These are phyloP conservation scores for Subacronicta megacephala DNA, from an alignment of 2,888 invertebrate genomes.

Conservation along the genomic window DNA sequence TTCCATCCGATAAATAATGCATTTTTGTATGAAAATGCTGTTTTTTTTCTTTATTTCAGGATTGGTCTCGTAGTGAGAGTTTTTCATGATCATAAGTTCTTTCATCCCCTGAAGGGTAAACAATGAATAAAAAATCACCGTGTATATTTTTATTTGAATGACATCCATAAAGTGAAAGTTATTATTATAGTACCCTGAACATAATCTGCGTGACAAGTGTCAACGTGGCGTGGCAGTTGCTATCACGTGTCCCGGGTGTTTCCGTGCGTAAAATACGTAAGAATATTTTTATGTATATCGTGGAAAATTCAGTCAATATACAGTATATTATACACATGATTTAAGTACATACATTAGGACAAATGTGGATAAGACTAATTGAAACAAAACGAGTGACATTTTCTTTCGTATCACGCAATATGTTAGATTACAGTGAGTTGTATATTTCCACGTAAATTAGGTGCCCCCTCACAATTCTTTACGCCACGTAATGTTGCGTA, in stretches of 20 bases:
- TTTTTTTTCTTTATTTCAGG: too few relatives aligned
- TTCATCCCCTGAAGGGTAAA: too few relatives aligned
- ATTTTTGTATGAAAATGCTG: too few relatives aligned
- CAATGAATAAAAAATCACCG: too few relatives aligned
- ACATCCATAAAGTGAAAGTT: conserved; percentile 31
- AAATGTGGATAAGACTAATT: conserved; percentile 69
- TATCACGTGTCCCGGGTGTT: conserved; percentile 28
- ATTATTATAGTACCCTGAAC: conserved; percentile 12
- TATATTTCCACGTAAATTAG: conserved; percentile 60
- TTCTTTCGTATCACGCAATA: conserved; percentile 77
- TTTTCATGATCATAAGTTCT: too few relatives aligned
- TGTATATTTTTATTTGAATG: conserved; percentile 10
- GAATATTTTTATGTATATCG: conserved; percentile 30
- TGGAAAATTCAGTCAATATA: conserved; percentile 42
- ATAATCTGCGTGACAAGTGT: conserved; percentile 38
- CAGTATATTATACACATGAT: conserved; percentile 50
- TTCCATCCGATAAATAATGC: too few relatives aligned
- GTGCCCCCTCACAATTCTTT: conserved; percentile 43
- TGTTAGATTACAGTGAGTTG: conserved; percentile 67
- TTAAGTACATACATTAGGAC: conserved; percentile 62
- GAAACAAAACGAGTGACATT: conserved; percentile 76
- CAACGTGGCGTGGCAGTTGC: conserved; percentile 35
- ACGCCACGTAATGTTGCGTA: conserved; percentile 40
- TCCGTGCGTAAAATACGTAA: conserved; percentile 45
- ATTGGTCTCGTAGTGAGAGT: too few relatives aligned